Percentiles rank a stretch among this genome's conserved stretches.
Evolutionary conservation across 2,888 invertebrate genomes (phyloP).

Genomic region (Morpho deidamia): DNA sequence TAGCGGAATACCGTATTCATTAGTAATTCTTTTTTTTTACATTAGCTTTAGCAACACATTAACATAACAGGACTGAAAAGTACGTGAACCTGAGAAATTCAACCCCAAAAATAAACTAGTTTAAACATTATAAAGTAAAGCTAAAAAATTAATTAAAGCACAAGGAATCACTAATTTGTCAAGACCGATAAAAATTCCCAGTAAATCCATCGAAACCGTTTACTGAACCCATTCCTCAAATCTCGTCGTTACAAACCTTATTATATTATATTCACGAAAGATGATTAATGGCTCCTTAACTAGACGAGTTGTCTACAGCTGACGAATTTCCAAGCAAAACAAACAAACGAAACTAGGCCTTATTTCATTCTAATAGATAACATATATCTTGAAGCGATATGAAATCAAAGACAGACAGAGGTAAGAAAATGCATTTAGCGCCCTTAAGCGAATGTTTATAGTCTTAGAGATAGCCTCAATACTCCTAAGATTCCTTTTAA

Average conservation of each 20-base stretch:
- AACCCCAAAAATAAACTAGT: no score
- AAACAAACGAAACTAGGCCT: slow-evolving; percentile 2
- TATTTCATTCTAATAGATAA: slow-evolving; percentile 1
- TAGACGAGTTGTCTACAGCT: slow-evolving; percentile 31
- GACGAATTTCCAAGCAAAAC: slow-evolving; percentile 14
- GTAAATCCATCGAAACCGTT: slow-evolving; percentile 34
- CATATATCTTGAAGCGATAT: no score
- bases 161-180: slow-evolving; percentile 8
- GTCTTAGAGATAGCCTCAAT: no score
- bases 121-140: background rate
- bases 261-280: slow-evolving; percentile 58
- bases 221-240: slow-evolving; percentile 46
- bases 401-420: background rate
- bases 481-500: no score
- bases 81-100: no score
- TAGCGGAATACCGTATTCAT: no score
- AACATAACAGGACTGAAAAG: no score
- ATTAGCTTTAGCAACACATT: no score
- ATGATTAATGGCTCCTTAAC: slow-evolving; percentile 53
- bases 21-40: no score
- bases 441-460: no score
- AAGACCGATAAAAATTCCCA: slow-evolving; percentile 29
- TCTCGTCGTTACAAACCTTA: slow-evolving; percentile 40
- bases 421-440: background rate
- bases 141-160: background rate